Evolutionary conservation across 1,140 invertebrate genomes (phyloP), one percentile per base, ranked within the genome.

Genomic region (Pissodes strobi): DNA sequence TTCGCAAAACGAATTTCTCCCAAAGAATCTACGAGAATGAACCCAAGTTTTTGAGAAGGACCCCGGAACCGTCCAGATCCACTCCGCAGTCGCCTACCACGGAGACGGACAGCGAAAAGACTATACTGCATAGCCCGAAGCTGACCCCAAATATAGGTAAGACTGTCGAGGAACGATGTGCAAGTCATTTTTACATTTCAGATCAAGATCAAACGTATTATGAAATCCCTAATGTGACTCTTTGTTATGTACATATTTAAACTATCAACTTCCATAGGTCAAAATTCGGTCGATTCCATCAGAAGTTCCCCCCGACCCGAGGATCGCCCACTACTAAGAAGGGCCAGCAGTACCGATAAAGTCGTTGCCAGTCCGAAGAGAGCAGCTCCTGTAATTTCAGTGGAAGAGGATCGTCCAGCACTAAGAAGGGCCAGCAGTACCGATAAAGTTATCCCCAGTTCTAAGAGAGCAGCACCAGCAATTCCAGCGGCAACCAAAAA

Each of bases 1-100:
- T 89, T 0, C 79, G 86, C n/a, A 88, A 87, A 74, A 87, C 83
- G 22, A 79, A 85, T 70, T 83, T 85, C 79, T 79, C 80, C 43
- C 77, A 83, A 73, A 78, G 82, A 65, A 77, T 87, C 74, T 79
- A 86, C 78, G 81, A 84, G 73, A 74, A 76, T 62, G 72, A 78
- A 69, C 68, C 78, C 65, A 67, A 63, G 68, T 52, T 37, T 38
- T 45, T 27, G 15, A 67, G 67, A 63, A 48, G 13, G 37, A 66
- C 17, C 37, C 63, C 59, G 2, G 59, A 64, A 65, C 56, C 59
- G 9, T 19, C 51, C 8, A 63, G 23, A 37, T 53, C 46, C 15
- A 46, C 49, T 34, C 52, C 57, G 22, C 52, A 70, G 57, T 55
- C 73, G 69, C 62, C 49, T 79, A 79, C 60, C 78, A 74, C 66